phyloP scores from a whole-genome alignment of 1,140 invertebrate species.

The Orchestia grillus region DNA sequence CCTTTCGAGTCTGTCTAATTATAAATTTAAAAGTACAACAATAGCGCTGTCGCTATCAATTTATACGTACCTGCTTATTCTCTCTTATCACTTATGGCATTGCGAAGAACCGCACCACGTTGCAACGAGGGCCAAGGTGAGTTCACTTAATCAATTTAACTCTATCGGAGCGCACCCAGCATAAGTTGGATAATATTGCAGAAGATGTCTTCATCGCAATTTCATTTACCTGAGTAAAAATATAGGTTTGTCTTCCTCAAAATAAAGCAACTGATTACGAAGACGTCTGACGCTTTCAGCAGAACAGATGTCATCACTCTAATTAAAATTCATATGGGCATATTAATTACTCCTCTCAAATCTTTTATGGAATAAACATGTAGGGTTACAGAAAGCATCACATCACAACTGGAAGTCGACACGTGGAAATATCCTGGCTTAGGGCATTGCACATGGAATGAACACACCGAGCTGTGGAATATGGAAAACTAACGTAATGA shows the following conservation, averaged over 20 bases:
- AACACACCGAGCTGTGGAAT: background rate
- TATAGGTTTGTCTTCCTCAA: background rate
- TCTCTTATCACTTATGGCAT: background rate
- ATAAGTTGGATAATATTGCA: background rate
- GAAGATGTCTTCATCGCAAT: too few species aligned
- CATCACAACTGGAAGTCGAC: background rate
- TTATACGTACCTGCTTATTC: background rate
- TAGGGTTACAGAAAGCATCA: background rate
- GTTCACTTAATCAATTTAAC: background rate
- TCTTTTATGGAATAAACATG: background rate
- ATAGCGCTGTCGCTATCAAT: background rate
- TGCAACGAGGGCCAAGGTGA: background rate
- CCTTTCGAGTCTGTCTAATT: background rate
- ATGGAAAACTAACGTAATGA: background rate
- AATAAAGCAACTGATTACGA: background rate
- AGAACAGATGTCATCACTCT: background rate
- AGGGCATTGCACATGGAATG: conserved; percentile 25
- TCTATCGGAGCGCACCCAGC: background rate
- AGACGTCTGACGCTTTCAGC: background rate
- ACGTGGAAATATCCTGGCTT: conserved; percentile 1
- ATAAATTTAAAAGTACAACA: background rate
- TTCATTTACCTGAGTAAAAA: background rate
- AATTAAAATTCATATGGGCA: background rate
- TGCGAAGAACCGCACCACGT: background rate
- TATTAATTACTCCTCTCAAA: background rate